These are phyloP conservation scores for Marmota flaviventris DNA, from an alignment of 2,113 vertebrate genomes.

Conservation along the genomic window DNA sequence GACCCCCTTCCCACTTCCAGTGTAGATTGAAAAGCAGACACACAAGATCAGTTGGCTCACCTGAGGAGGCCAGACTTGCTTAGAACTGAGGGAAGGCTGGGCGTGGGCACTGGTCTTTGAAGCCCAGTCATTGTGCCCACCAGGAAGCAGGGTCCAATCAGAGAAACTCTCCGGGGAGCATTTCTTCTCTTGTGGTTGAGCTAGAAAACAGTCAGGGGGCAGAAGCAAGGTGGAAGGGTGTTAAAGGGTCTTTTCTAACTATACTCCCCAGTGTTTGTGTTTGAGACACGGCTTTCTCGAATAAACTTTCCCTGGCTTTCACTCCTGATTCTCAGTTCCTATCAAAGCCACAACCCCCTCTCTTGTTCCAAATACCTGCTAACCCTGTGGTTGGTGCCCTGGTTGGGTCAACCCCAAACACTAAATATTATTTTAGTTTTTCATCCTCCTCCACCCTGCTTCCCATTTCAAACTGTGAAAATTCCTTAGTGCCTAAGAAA, in stretches of 20 bases:
- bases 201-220: neutral
- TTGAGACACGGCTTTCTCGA: neutral
- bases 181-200: neutral
- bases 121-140: neutral
- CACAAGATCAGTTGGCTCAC: neutral
- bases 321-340: neutral
- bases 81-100: neutral
- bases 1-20: neutral
- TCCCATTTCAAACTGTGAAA: neutral
- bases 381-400: neutral
- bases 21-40: neutral
- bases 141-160: neutral
- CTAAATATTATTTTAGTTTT: neutral
- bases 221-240: neutral
- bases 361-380: neutral
- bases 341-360: neutral
- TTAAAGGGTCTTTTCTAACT: neutral
- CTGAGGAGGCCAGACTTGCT: neutral
- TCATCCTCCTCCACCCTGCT: neutral
- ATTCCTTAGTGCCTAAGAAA: neutral
- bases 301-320: neutral
- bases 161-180: too few relatives aligned
- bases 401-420: neutral
- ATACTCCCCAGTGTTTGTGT: neutral
- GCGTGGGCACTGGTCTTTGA: neutral